Base-by-base conservation (phyloP, 2,888 invertebrate genomes). In the Lamproptera curius region DNA sequence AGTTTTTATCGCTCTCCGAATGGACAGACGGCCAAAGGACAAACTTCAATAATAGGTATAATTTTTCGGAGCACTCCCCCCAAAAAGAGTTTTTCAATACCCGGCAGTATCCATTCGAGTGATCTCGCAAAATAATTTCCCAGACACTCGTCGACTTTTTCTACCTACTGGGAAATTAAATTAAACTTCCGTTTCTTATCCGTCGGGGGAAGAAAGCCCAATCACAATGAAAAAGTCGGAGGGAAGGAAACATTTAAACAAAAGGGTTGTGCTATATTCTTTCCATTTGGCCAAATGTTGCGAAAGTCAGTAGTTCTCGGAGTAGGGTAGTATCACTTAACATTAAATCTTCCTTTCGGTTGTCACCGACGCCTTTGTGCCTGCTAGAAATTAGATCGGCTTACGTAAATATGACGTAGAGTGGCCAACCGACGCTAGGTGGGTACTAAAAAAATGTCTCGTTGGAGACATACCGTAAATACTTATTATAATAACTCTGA, bases 341-440 rank as follows among this genome's bases (percentile, higher is more conserved):
- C 79, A 72, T 82, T 80, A 83, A 83, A 84, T 74, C 81, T 83
- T 81, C 75, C 76, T 78, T 76, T 66, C 66, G 59, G 67, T 68
- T 76, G 77, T 75, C 78, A 72, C 63, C 64, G 65, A 48, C 76
- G 61, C 35, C 39, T 13, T 41, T 52, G 52, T 57, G 35, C 49
- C 62, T n/a, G 59, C 60, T 46, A n/a, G n/a, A 52, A 59, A 62
- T 50, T 58, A 58, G 53, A 58, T 57, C 59, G 52, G 51, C 26
- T 63, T 57, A 63, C 58, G 65, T n/a, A 83, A 83, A 82, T 79
- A 78, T 82, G 85, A 78, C 72, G 67, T 67, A 65, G 62, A 59
- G 64, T 62, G 68, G 72, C 67, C 66, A 67, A 67, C 68, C 63
- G 75, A 65, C 71, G 73, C 67, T 70, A n/a, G n/a, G n/a, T n/a